Base-by-base conservation (phyloP, 2,888 invertebrate genomes). In the Odontomyia ornata region DNA sequence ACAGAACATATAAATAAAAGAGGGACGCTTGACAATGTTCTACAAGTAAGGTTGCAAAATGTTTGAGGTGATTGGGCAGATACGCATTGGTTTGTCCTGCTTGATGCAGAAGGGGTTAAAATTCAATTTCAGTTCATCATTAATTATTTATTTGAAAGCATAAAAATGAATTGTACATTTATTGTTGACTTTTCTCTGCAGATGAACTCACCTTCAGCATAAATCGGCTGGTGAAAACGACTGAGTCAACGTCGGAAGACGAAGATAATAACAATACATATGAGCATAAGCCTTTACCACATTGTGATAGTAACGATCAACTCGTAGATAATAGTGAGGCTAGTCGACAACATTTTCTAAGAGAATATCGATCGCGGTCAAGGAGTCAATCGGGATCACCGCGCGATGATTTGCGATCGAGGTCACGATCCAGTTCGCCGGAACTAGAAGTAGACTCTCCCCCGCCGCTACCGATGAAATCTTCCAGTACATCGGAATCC, bases 201-300 rank as follows among this genome's bases (percentile, higher is more conserved):
- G 95, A 94, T 83, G 92, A 93, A 84, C 91, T 95, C 83, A 94
- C 95, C 83, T 95, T 95, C 83, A 94, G 95, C 78, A 92, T 95
- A 83, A 94, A 91, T 85, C 91, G 95, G 78, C 87, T 95, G 81
- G 93, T 95, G 43, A 90, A 90, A 21, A 82, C 82, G 67, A 89
- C 90, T 81, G 90, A 90, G 56, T 88, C 88, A 36, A 88, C 88
- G 77, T 90, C 89, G 28, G 92, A 92, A 73, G 91, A 92, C 80
- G 89, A 89, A 80, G 89, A 89, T 82, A 83, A 84, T 76, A 83
- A 84, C 76, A 84, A 86, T 82, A 84, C 87, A 81, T 89, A 90
- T 81, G 88, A 89, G 80, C 47, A 80, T 82, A 83, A 83, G 81
- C 75, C 79, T 80, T 57, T 80, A 80, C 78, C 81, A 81, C 73